A percentile compares a stretch with the other conserved stretches of the same genome.
These are phyloP conservation scores for Calliphora vicina DNA, from an alignment of 1,140 invertebrate genomes.

Conservation along the genomic window DNA sequence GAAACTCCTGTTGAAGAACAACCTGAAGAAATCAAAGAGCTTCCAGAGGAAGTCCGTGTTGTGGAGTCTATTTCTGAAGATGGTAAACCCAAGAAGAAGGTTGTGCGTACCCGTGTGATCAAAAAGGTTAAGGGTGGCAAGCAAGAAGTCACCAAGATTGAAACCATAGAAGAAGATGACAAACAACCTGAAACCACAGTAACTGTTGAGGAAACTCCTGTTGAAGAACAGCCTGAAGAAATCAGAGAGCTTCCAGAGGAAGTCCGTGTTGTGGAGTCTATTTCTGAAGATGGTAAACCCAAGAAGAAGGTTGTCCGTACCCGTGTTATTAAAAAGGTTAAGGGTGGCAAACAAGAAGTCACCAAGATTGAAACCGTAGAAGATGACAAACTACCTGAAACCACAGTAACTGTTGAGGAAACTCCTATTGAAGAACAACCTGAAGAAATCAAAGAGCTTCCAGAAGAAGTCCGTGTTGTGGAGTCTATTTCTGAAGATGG, in stretches of 20 bases:
- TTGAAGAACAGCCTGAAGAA: background rate
- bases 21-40: background rate
- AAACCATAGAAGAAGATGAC: conserved; percentile 9
- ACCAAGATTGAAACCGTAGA: conserved; percentile 16
- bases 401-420: conserved; percentile 43
- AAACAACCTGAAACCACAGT: conserved; percentile 3
- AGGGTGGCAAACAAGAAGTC: conserved; percentile 14
- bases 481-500: conserved; percentile 45
- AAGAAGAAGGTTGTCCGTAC: background rate
- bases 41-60: background rate
- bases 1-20: background rate
- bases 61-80: background rate
- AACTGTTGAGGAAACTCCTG: background rate
- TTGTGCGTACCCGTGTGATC: background rate
- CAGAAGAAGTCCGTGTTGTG: conserved; percentile 44
- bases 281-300: background rate
- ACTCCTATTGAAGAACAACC: conserved; percentile 27
- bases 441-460: conserved; percentile 37
- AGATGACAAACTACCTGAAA: conserved; percentile 36
- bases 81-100: background rate
- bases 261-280: background rate
- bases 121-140: conserved; percentile 9
- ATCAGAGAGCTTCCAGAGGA: background rate
- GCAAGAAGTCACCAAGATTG: conserved; percentile 7
- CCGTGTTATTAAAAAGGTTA: background rate